A percentile compares a stretch with the other conserved stretches of the same genome.
phyloP scores from a whole-genome alignment of 2,797 vertebrate species.

The Falco naumanni region DNA sequence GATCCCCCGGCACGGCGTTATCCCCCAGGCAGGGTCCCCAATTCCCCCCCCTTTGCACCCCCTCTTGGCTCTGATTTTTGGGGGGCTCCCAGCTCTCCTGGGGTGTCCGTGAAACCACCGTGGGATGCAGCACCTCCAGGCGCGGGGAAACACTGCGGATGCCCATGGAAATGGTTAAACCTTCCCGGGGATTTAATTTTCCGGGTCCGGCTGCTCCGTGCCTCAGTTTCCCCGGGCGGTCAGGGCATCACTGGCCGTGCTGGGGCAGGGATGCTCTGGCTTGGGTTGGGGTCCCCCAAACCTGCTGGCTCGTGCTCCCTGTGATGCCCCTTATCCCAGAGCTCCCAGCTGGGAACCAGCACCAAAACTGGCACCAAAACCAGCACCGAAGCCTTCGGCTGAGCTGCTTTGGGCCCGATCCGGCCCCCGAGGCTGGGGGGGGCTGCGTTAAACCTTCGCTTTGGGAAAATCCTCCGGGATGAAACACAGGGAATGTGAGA shows the following conservation, averaged over 20 bases:
- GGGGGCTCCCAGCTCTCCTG: neutral
- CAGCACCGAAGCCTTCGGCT: neutral
- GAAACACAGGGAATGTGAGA: neutral
- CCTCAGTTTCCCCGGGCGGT: neutral
- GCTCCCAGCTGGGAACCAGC: neutral
- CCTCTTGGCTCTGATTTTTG: neutral
- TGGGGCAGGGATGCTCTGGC: neutral
- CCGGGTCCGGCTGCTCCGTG: neutral
- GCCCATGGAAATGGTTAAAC: neutral
- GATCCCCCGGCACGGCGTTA: no score
- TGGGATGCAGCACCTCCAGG: neutral
- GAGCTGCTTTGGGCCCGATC: no score
- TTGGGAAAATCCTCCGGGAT: neutral
- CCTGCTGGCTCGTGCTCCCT: rapidly evolving
- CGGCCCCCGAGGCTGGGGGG: no score
- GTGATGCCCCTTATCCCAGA: neutral
- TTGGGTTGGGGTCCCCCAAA: no score
- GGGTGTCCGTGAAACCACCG: rapidly evolving
- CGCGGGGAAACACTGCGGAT: rapidly evolving
- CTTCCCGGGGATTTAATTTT: neutral
- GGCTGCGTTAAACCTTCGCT: no score
- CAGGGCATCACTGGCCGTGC: rapidly evolving
- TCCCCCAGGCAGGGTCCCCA: no score
- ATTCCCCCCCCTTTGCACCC: neutral
- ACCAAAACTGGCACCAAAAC: neutral